Base-by-base conservation (phyloP, 92 coral and sea anemone genomes). In the Porites rus region DNA sequence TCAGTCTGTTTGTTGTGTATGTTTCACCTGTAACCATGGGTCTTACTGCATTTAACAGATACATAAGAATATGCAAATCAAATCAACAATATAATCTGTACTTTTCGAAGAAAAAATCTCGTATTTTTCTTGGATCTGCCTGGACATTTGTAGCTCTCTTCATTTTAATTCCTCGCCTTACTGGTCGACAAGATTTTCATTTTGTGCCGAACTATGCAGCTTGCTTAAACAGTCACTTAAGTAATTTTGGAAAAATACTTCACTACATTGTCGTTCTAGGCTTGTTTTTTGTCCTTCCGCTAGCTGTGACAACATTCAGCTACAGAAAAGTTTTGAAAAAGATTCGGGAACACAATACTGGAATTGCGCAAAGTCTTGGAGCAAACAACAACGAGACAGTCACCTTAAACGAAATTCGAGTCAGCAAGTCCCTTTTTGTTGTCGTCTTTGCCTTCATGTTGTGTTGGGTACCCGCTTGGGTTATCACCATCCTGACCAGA, bases 21-120 rank as follows among this genome's bases (percentile, higher is more conserved):
- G 71, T 66, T n/a, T 66, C 71, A 1, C 71, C 71, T 19, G 71
- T 66, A 1, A 66, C 71, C 71, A 66, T 66, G 71, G 71, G 71
- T 66, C 71, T 66, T n/a, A 2, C 71, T 10, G 71, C 71, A n/a
- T 4, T 66, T 10, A 66, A 66, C 71, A 66, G 71, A 66, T 66
- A 66, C 71, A 21, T 66, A 10, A 66, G 71, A 66, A 66, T 66
- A 19, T n/a, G 31, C 71, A 66, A 24, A 24, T 66, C 61, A 56
- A 14, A 56, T 56, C 61, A 56, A 56, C 61, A 56, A 56, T 56
- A 56, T 14, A 1, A 3, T 8, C 19, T 66, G 10, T 66, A 14
- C 19, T 7, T 66, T 16, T 19, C 31, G 31, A 66, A 56, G 16
- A 56, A 14, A 56, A 56, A 56, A 56, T 56, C 61, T 56, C 13